phyloP scores from a whole-genome alignment of 2,888 invertebrate species.

The Oxystoma pomonae region DNA sequence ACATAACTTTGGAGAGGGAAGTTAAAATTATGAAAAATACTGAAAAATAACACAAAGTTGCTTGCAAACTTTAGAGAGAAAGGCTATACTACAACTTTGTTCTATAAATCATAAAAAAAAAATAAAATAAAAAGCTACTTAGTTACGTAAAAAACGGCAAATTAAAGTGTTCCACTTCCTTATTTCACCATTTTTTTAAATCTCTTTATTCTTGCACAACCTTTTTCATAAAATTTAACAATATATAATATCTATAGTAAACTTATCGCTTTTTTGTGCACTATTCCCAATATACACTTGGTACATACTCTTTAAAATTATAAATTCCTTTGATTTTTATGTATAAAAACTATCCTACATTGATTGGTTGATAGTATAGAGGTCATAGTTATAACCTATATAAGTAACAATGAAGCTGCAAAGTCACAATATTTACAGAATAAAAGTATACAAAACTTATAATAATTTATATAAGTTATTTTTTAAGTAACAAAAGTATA shows the following conservation, averaged over 20 bases:
- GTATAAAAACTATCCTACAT: not conserved
- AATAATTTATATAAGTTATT: not conserved
- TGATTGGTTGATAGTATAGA: not conserved
- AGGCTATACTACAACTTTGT: not conserved
- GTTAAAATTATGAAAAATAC: constrained; percentile 20
- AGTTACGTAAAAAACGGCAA: not conserved
- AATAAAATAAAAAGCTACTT: not conserved
- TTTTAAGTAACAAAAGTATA: constrained; percentile 19
- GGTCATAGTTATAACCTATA: constrained; percentile 19
- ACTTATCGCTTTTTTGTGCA: constrained; percentile 36
- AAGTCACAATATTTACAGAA: constrained; percentile 21
- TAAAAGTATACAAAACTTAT: constrained; percentile 9
- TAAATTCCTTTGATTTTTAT: constrained; percentile 6
- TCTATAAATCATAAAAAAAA: not conserved
- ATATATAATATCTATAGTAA: constrained; percentile 42
- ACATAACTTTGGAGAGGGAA: constrained; percentile 34
- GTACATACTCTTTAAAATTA: constrained; percentile 21
- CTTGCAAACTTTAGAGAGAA: constrained; percentile 5
- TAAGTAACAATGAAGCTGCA: too few relatives aligned
- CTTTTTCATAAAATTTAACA: constrained; percentile 40
- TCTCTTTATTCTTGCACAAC: constrained; percentile 36
- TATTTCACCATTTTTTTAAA: constrained; percentile 25
- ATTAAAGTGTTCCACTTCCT: constrained; percentile 39
- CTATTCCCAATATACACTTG: constrained; percentile 47
- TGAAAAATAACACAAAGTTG: constrained; percentile 30